Evolutionary conservation across 1,140 invertebrate genomes (phyloP), one percentile per base, ranked within the genome.

Genomic region (Pogonus chalceus): DNA sequence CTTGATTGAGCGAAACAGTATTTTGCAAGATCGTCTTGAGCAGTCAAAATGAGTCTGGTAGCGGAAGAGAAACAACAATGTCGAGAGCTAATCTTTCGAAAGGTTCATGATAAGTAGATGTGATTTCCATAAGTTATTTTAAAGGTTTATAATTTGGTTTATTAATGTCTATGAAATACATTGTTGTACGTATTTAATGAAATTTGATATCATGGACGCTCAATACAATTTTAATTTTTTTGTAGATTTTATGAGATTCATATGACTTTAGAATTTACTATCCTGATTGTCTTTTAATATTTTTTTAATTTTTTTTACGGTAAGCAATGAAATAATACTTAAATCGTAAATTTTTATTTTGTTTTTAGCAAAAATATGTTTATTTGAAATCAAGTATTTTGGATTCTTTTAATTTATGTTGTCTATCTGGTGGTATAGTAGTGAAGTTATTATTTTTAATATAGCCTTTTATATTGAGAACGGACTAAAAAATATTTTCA

Each of bases 21-120:
- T 56, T 69, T 67, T 0, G 63, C 67, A 14, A 68, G 35, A 51
- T 65, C 64, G 46, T 65, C 64, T 56, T 65, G 62, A 2, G 61
- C 16, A 12, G 64, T 65, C 2, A 64, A 22, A 1, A 65, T 58
- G 22, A 14, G 54, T 49, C 52, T 21, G 52, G 35, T 9, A 23
- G 26, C 10, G 60, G 52, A 49, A 65, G 47, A 35, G 59, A 64
- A 21, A 61, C 60, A 35, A 64, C 61, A 4, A 63, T 63, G 53
- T 65, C 60, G 0, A 66, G 18, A 35, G 54, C 23, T 48, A 60
- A 18, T 35, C 55, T 52, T 60, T 67, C 51, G 46, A 60, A 65
- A 10, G 61, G 57, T 52, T 51, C 21, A 1, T 54, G 52, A 7
- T 51, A 50, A 0, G 61, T 65, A 4, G 58, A 60, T 12, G 64